These are phyloP conservation scores for Pteropus rufus DNA, from an alignment of 2,797 vertebrate species.

Conservation along the genomic window DNA sequence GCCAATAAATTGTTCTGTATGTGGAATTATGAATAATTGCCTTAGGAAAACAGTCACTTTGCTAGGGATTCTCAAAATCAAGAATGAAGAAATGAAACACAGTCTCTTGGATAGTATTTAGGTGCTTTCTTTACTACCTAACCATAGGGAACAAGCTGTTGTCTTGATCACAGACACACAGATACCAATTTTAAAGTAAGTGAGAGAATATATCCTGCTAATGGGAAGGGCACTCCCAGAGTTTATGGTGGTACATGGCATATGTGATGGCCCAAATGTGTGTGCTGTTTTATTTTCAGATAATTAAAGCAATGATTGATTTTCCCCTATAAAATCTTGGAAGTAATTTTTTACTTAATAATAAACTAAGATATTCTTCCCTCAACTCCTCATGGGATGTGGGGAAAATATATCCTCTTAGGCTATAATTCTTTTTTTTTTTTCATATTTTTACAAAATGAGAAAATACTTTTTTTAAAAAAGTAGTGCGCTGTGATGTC, in stretches of 20 bases:
- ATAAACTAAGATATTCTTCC: background rate
- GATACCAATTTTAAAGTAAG: background rate
- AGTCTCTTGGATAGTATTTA: background rate
- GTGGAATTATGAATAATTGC: constrained; percentile 26
- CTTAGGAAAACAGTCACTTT: constrained; percentile 10
- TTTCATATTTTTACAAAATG: background rate
- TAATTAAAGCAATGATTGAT: background rate
- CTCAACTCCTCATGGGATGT: background rate
- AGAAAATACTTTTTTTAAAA: background rate
- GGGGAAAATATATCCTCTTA: background rate
- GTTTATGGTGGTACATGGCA: background rate
- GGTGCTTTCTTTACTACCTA: background rate
- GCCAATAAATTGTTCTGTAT: background rate
- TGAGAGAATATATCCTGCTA: background rate
- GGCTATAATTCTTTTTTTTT: background rate
- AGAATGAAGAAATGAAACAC: background rate
- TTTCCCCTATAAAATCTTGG: background rate
- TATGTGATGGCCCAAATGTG: background rate
- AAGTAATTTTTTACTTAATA: constrained; percentile 31
- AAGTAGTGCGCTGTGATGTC: background rate
- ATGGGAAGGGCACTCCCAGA: background rate
- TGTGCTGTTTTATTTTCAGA: background rate
- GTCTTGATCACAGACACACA: background rate
- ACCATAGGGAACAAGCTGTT: background rate
- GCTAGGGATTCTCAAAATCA: background rate